These are phyloP conservation scores for Pollenia amentaria DNA, from an alignment of 2,888 invertebrate genomes.

Conservation along the genomic window DNA sequence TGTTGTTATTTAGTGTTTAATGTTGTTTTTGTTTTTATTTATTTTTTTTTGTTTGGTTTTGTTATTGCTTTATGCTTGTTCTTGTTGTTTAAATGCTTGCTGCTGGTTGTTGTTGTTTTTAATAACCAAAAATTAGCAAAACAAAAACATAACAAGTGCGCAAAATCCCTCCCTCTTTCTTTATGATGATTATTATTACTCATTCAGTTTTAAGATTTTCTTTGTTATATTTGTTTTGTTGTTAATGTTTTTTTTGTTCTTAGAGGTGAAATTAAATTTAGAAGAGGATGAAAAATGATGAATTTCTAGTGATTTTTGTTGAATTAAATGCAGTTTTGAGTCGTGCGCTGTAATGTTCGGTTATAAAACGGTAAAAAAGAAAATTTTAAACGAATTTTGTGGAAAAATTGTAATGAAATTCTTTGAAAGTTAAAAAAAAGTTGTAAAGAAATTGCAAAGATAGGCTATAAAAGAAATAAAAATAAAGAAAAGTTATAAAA, in stretches of 20 bases:
- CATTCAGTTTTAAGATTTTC: not conserved
- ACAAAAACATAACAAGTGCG: slow-evolving; percentile 69
- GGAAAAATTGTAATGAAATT: slow-evolving; percentile 39
- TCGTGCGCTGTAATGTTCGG: slow-evolving; percentile 81
- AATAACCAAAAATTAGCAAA: slow-evolving; percentile 55
- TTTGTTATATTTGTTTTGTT: not conserved
- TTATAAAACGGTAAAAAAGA: slow-evolving; percentile 67
- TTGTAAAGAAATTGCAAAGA: slow-evolving; percentile 18
- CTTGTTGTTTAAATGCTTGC: slow-evolving; percentile 2
- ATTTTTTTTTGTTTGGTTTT: not conserved
- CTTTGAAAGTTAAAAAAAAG: slow-evolving; percentile 14
- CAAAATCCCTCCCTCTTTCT: slow-evolving; percentile 44
- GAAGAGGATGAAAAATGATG: slow-evolving; percentile 9
- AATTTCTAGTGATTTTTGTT: slow-evolving; percentile 33
- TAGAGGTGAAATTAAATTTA: slow-evolving; percentile 34
- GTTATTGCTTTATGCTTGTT: slow-evolving; percentile 12
- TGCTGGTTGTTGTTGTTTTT: not conserved
- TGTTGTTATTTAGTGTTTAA: too few relatives aligned
- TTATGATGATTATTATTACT: slow-evolving; percentile 1
- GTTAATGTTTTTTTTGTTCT: not conserved
- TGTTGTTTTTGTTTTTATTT: not conserved
- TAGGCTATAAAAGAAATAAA: not conserved
- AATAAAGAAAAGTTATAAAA: not conserved
- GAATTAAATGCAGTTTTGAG: slow-evolving; percentile 81
- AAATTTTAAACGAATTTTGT: slow-evolving; percentile 35